Evolutionary conservation across 2,797 vertebrate species (phyloP).

Genomic region (Sebastes oblongus): DNA sequence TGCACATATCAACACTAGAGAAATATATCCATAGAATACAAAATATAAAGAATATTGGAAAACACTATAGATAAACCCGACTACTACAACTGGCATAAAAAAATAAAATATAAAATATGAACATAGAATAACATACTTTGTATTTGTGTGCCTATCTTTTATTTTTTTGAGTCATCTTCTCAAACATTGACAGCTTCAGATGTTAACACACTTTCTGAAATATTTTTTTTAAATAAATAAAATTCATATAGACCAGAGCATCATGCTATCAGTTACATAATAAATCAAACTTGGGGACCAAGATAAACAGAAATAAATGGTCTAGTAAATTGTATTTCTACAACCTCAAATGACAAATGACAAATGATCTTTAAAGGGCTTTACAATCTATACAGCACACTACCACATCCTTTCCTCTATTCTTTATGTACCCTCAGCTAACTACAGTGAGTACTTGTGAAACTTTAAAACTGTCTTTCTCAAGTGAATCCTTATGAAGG

Average conservation of each 20-base stretch:
- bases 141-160: background rate
- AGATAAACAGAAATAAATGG: background rate
- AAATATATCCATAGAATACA: no score
- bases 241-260: background rate
- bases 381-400: background rate
- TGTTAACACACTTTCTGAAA: background rate
- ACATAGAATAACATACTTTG: no score
- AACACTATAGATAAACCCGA: no score
- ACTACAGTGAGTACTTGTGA: background rate
- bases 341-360: background rate
- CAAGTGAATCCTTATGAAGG: constrained; percentile 35
- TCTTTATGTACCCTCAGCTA: background rate
- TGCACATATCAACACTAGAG: no score
- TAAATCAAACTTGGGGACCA: background rate
- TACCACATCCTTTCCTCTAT: background rate
- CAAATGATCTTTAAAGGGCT: background rate
- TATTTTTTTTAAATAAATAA: background rate
- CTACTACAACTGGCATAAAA: no score
- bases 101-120: no score
- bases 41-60: no score
- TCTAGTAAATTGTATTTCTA: background rate
- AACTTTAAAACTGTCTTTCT: background rate
- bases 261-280: background rate
- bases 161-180: background rate
- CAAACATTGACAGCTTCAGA: background rate